A percentile compares a stretch with the other conserved stretches of the same genome.
phyloP scores from a whole-genome alignment of 2,797 vertebrate genomes.

The Tolypeutes matacus region DNA sequence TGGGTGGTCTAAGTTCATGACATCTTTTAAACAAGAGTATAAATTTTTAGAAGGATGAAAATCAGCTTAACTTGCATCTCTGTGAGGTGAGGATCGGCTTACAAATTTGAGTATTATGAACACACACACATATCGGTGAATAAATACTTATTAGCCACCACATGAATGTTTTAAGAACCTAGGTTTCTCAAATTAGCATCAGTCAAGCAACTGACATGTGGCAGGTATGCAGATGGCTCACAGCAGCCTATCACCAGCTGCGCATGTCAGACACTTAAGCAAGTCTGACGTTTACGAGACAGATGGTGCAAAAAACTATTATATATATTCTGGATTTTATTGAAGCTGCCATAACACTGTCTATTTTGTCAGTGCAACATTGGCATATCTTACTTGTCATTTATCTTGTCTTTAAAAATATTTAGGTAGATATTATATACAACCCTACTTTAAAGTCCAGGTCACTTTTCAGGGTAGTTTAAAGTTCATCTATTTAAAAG shows the following conservation, averaged over 20 bases:
- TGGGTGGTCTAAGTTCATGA: not conserved
- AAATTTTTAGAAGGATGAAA: not conserved
- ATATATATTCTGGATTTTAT: slow-evolving; percentile 74
- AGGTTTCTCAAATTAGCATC: slow-evolving; percentile 70
- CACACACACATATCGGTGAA: not conserved
- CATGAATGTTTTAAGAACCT: slow-evolving; percentile 51
- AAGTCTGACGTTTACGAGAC: slow-evolving; percentile 78
- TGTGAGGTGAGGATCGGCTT: not conserved
- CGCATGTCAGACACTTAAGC: slow-evolving; percentile 67
- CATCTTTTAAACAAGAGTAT: not conserved
- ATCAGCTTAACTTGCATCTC: not conserved
- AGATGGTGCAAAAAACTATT: slow-evolving; percentile 79
- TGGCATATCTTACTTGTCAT: slow-evolving; percentile 64
- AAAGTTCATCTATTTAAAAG: not conserved
- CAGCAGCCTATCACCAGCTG: slow-evolving; percentile 79
- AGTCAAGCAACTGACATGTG: slow-evolving; percentile 75
- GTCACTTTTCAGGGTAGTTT: not conserved
- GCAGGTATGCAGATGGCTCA: slow-evolving; percentile 74
- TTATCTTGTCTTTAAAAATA: slow-evolving; percentile 7
- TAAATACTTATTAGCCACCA: not conserved
- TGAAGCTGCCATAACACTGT: slow-evolving; percentile 68
- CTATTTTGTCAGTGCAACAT: slow-evolving; percentile 66
- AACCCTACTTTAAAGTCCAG: slow-evolving; percentile 31
- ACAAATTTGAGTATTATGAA: not conserved
- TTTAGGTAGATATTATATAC: not conserved